Evolutionary conservation across 2,113 vertebrate species (phyloP), one percentile per base, ranked within the genome.

Genomic region (Cercopithecus mona): DNA sequence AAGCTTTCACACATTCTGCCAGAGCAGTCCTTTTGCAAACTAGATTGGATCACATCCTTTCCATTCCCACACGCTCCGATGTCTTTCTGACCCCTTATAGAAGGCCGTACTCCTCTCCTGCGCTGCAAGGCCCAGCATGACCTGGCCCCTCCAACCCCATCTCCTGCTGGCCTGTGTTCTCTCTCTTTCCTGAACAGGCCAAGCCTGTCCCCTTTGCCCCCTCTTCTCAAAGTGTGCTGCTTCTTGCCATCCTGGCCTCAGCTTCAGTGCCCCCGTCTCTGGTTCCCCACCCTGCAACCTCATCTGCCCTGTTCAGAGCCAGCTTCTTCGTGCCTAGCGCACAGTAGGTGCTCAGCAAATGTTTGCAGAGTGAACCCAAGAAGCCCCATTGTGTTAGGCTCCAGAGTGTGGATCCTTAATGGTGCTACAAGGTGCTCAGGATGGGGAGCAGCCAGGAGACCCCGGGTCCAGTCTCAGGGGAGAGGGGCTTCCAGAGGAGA

Each of bases 61-160:
- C 38, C 13, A 8, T 12, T 38, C 55, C 23, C 35, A 32, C 16
- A 6, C 25, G 7, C 45, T 35, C 76, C 1, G 0, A 0, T 18
- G 25, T 30, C 78, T 11, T 76, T 61, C 27, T 0, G 0, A n/a
- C 43, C 1, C 16, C 25, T 18, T 35, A 3, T 0, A 13, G 1
- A 84, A 40, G 17, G 20, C 12, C 48, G 23, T 1, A 13, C 61
- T 61, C 52, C 18, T 64, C 10, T 1, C 66, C 17, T 43, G 55
- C 27, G 38, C 38, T 1, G 27, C 2, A 6, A 76, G 83, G 35
- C 83, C 66, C 59, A n/a, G 57, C 16, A 0, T 16, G 75, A 30
- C 14, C 61, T 4, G 10, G 38, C 5, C 0, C n/a, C 38, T 2
- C 68, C 17, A 4, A 0, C 0, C 14, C 3, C 2, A 0, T 43